These are phyloP conservation scores for Lepilemur septentrionalis DNA, from an alignment of 2,797 vertebrate species.

Conservation along the genomic window DNA sequence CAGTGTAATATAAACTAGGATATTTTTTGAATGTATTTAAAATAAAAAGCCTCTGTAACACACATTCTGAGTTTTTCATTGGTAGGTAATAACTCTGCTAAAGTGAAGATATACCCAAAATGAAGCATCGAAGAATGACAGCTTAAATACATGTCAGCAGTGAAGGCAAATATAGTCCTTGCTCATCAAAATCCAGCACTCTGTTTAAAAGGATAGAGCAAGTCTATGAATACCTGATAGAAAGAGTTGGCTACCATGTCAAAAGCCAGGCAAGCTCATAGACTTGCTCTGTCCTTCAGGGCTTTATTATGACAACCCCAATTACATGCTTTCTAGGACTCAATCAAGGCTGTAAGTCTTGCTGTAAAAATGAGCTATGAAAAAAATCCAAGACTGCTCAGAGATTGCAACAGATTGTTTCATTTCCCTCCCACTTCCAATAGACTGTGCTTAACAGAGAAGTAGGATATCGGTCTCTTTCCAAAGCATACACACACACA, in stretches of 20 bases:
- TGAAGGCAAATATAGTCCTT: not conserved
- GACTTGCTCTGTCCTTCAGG: not conserved
- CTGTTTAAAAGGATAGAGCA: not conserved
- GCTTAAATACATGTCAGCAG: conserved; percentile 44
- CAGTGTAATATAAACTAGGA: not conserved
- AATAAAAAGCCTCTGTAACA: not conserved
- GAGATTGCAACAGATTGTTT: not conserved
- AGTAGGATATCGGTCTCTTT: not conserved
- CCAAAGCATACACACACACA: not conserved
- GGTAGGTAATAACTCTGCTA: not conserved
- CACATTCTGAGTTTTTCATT: not conserved
- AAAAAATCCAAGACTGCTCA: conserved; percentile 33
- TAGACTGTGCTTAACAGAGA: not conserved
- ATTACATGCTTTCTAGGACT: conserved; percentile 60
- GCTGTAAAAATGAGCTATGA: conserved; percentile 37
- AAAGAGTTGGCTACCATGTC: not conserved
- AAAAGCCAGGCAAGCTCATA: not conserved
- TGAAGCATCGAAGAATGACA: not conserved
- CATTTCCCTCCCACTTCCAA: not conserved
- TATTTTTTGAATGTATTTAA: not conserved
- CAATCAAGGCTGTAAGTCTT: conserved; percentile 47
- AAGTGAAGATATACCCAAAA: not conserved
- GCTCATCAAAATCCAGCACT: conserved; percentile 18
- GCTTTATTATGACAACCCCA: conserved; percentile 63
- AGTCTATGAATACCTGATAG: not conserved